Evolutionary conservation across 2,888 invertebrate genomes (phyloP).

Genomic region (Tanytarsus gracilentus): DNA sequence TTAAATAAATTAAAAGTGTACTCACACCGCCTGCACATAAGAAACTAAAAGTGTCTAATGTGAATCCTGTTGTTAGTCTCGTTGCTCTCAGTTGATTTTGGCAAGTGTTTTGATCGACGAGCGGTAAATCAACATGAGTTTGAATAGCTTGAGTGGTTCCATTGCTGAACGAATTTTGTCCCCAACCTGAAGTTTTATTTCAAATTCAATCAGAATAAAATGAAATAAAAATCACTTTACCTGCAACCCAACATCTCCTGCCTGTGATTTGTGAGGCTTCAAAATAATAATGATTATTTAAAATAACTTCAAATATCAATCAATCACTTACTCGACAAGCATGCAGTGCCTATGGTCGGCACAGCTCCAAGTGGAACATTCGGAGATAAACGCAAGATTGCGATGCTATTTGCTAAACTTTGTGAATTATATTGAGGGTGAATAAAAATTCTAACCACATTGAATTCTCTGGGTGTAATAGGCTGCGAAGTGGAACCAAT

Average conservation of each 20-base stretch:
- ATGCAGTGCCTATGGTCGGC: slow-evolving; percentile 51
- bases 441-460: slow-evolving; percentile 49
- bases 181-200: slow-evolving; percentile 49
- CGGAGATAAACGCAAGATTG: slow-evolving; percentile 57
- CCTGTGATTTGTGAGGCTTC: not conserved
- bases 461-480: slow-evolving; percentile 54
- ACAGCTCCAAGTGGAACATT: slow-evolving; percentile 48
- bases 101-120: slow-evolving; percentile 57
- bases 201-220: not conserved
- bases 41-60: slow-evolving; percentile 58
- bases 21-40: slow-evolving; percentile 68
- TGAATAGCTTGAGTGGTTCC: slow-evolving; percentile 53
- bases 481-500: slow-evolving; percentile 55
- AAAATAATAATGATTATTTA: not conserved
- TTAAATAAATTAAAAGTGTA: no score
- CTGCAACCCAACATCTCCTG: slow-evolving; percentile 1
- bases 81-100: slow-evolving; percentile 55
- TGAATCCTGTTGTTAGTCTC: slow-evolving; percentile 54
- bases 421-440: slow-evolving; percentile 58
- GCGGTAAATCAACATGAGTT: slow-evolving; percentile 66
- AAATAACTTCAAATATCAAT: not conserved
- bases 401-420: slow-evolving; percentile 73
- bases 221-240: not conserved
- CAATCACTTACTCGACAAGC: not conserved
- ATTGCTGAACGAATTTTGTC: slow-evolving; percentile 60